Base-by-base conservation (phyloP, 2,888 invertebrate species). In the Lasioglossum oenotherae region DNA sequence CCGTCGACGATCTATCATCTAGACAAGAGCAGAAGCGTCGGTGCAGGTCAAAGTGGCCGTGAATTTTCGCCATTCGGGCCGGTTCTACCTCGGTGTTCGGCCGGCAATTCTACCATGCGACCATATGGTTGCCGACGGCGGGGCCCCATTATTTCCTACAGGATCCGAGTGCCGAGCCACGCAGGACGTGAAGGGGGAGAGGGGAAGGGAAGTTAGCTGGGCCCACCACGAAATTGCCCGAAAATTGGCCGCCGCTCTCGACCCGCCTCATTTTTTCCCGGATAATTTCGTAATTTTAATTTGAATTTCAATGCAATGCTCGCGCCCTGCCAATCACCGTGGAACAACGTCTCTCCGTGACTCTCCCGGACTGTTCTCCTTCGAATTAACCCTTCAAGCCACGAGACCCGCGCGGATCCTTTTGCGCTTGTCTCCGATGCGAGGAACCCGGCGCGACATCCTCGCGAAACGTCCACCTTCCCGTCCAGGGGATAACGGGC, bases 241-340 rank as follows among this genome's bases (percentile, higher is more conserved):
- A 94, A 95, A 95, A 94, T 95, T 94, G 93, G 89, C 91, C 92
- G 83, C 78, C 85, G 80, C 49, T 46, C 74, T 77, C 86, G 77
- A 67, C 77, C 80, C 57, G 67, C 60, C 72, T 74, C 78, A 79
- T 87, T 86, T 92, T 92, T 90, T 85, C 60, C 81, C 84, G 85
- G 91, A 93, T 93, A 93, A 94, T 94, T 93, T 94, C 91, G 93
- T 94, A 93, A 94, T 94, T 94, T 94, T 95, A 94, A 95, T 95
- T 95, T 94, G 93, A 93, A 94, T 93, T 94, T 94, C 93, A 91
- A 89, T 88, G 80, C 84, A 84, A 81, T 78, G 53, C 85, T 80
- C 74, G 78, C 74, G 49, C 53, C 80, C 64, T 57, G 77, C 57
- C 81, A 81, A 69, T 85, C 85, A 74, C 57, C 53, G 57, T 31